These are phyloP conservation scores for Lerista edwardsae DNA, from an alignment of 2,797 vertebrate species.

Conservation along the genomic window DNA sequence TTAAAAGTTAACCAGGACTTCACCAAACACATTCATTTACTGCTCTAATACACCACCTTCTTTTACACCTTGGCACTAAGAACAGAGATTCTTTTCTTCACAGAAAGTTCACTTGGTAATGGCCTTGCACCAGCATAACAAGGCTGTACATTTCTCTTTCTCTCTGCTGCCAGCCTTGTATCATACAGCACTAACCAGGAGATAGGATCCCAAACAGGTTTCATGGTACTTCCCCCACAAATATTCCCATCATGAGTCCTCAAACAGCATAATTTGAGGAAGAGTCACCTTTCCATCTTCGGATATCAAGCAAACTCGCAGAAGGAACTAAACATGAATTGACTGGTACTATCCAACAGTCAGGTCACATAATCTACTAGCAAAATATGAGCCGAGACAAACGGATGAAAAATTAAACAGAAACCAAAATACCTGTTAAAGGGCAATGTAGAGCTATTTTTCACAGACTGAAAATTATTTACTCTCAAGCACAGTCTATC, in stretches of 20 bases:
- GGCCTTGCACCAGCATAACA: not conserved
- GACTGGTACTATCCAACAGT: not conserved
- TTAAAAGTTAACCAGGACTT: not conserved
- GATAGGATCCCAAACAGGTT: not conserved
- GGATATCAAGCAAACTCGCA: not conserved
- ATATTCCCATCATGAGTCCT: not conserved
- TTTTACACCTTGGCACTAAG: not conserved
- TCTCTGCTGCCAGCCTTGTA: not conserved
- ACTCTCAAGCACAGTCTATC: not conserved
- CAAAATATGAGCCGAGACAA: not conserved
- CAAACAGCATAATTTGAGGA: not conserved
- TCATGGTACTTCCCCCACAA: not conserved
- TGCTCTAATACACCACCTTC: not conserved
- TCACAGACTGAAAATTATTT: not conserved
- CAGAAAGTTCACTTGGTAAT: not conserved
- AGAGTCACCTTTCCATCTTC: not conserved
- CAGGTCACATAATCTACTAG: not conserved
- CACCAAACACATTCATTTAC: not conserved
- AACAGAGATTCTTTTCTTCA: too few species aligned
- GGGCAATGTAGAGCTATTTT: not conserved
- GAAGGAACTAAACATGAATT: not conserved
- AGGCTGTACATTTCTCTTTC: too few species aligned
- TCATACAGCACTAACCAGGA: not conserved
- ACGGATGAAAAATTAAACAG: slow-evolving; percentile 12
- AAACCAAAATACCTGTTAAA: not conserved